Conservation (phyloP, 2,797 vertebrate genomes). For the Tiaroga cobitis region DNA sequence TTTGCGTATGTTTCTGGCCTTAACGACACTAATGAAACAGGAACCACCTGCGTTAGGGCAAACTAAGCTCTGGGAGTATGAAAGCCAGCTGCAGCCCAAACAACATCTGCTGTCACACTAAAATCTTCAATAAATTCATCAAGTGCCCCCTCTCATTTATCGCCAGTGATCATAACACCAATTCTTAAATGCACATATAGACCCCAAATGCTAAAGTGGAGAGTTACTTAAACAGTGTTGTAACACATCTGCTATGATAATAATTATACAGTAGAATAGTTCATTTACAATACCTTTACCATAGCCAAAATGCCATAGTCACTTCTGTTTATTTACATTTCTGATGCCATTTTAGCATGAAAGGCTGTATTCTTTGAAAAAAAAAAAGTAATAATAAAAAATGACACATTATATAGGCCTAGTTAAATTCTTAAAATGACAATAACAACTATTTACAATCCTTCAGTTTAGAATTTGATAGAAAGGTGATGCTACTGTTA, state of each 20-base stretch:
- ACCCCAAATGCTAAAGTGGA: not conserved
- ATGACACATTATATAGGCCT: not conserved
- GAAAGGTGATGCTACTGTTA: not conserved
- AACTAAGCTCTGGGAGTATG: slow-evolving; percentile 79
- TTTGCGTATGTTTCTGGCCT: slow-evolving; percentile 10
- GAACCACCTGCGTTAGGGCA: slow-evolving; percentile 77
- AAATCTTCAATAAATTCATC: slow-evolving; percentile 65
- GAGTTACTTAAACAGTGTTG: not conserved
- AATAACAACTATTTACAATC: not conserved
- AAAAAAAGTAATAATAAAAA: not conserved
- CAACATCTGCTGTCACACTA: slow-evolving; percentile 64
- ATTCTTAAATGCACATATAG: slow-evolving; percentile 22
- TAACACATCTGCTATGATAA: not conserved
- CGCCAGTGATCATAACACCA: slow-evolving; percentile 4
- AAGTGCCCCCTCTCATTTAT: slow-evolving; percentile 58
- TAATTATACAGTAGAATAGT: not conserved
- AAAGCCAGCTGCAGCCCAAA: slow-evolving; percentile 70
- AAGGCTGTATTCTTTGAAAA: not conserved
- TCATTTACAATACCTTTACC: not conserved
- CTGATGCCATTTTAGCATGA: not conserved
- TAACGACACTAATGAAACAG: slow-evolving; percentile 73
- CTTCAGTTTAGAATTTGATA: not conserved
- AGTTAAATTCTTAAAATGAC: not conserved
- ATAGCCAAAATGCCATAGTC: not conserved
- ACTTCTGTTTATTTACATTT: not conserved